phyloP scores from a whole-genome alignment of 1,140 invertebrate species.

The Drosophila tropicalis region DNA sequence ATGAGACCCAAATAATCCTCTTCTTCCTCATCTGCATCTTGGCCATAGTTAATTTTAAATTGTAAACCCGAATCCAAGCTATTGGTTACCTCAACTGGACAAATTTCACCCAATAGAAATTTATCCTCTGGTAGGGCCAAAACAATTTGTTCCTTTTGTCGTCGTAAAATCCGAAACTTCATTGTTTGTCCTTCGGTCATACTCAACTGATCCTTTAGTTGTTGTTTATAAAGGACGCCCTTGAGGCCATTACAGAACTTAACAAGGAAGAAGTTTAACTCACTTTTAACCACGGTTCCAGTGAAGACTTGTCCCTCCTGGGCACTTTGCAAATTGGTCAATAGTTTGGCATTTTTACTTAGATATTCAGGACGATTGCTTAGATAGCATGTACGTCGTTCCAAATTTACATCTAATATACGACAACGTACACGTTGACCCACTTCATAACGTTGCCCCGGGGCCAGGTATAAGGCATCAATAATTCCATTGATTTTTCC shows the following conservation, averaged over 20 bases:
- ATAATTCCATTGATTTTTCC: slow-evolving; percentile 72
- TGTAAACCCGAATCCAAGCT: slow-evolving; percentile 77
- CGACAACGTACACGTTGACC: slow-evolving; percentile 77
- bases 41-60: slow-evolving; percentile 64
- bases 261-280: slow-evolving; percentile 84
- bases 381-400: slow-evolving; percentile 83
- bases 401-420: slow-evolving; percentile 83
- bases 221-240: slow-evolving; percentile 85
- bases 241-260: slow-evolving; percentile 86
- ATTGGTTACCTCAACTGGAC: slow-evolving; percentile 70
- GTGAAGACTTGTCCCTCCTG: slow-evolving; percentile 84
- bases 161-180: slow-evolving; percentile 65
- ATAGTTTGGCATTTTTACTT: slow-evolving; percentile 83
- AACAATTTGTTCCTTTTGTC: slow-evolving; percentile 55
- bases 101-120: slow-evolving; percentile 72
- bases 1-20: slow-evolving; percentile 75
- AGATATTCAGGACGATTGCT: slow-evolving; percentile 84
- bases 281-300: slow-evolving; percentile 85
- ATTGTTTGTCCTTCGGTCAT: slow-evolving; percentile 86
- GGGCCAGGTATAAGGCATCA: slow-evolving; percentile 64
- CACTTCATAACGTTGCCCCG: slow-evolving; percentile 49
- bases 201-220: slow-evolving; percentile 84
- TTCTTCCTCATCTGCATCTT: slow-evolving; percentile 53
- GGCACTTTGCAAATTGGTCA: slow-evolving; percentile 84
- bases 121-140: slow-evolving; percentile 71